Base-by-base conservation (phyloP, 2,888 invertebrate genomes). In the Folsomia manolachei region DNA sequence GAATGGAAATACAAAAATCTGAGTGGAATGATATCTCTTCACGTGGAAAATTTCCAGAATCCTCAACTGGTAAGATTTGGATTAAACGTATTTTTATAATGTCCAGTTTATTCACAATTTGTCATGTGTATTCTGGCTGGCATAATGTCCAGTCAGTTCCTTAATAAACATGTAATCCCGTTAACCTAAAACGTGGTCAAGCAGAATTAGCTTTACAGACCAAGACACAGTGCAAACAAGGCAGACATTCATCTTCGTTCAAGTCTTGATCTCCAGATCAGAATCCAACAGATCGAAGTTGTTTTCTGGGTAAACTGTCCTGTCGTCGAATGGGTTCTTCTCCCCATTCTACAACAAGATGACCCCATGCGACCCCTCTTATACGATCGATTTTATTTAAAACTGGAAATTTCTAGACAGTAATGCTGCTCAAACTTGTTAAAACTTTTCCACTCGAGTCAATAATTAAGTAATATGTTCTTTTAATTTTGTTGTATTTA, bases 11-110 rank as follows among this genome's bases (percentile, higher is more conserved):
- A 64, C 25, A 64, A 27, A 64, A 25, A 64, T 7, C 65, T 52
- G 21, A 56, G 19, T 56, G 9, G 18, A 51, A 51, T n/a, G 19
- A 56, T 56, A n/a, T 56, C 7, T 56, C 21, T 14, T 51, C 19
- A 66, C 71, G 70, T 75, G 75, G 75, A 75, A 75, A 75, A 75
- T 73, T 75, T 75, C 68, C 63, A 73, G 24, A 75, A 70, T 63
- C 27, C 52, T 56, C 18, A 69, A 71, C 69, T 62, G 62, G 74
- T 65, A 69, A 71, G 69, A 71, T 69, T 71, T 27, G 53, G 74
- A 53, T 68, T 21, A 63, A 18, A 39, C 7, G 39, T 39, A 39
- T 39, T 39, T 39, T 39, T 39, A 39, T 39, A 39, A n/a, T n/a
- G n/a, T n/a, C n/a, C n/a, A n/a, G n/a, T n/a, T n/a, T 39, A 39